Conservation (phyloP, 1,140 invertebrate genomes). For the Drosophila erecta region DNA sequence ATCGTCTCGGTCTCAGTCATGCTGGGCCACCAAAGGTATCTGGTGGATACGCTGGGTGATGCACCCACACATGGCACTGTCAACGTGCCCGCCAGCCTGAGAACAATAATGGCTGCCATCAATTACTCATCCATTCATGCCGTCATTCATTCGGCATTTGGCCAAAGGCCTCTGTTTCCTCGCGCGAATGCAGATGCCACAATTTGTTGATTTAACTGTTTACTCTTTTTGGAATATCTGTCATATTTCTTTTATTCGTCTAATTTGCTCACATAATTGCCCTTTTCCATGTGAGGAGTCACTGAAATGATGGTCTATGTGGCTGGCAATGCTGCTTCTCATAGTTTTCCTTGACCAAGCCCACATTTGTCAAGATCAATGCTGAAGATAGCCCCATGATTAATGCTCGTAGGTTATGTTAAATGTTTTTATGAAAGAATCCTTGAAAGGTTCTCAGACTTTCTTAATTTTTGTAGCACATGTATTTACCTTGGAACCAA, state of each 20-base stretch:
- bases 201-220: conserved; percentile 68
- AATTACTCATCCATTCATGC: conserved; percentile 72
- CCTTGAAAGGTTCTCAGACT: conserved; percentile 25
- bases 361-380: conserved; percentile 69
- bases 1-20: conserved; percentile 39
- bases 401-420: conserved; percentile 39
- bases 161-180: conserved; percentile 9
- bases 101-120: conserved; percentile 59
- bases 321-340: conserved; percentile 21
- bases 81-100: conserved; percentile 74
- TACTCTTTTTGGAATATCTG: conserved; percentile 21
- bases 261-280: conserved; percentile 43
- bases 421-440: conserved; percentile 20
- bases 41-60: conserved; percentile 59
- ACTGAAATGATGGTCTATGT: conserved; percentile 15
- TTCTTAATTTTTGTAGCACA: not conserved
- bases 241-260: conserved; percentile 30
- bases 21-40: conserved; percentile 50
- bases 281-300: conserved; percentile 15
- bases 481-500: not conserved
- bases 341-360: conserved; percentile 34
- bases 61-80: conserved; percentile 63
- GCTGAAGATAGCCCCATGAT: conserved; percentile 57
- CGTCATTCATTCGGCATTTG: conserved; percentile 54
- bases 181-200: conserved; percentile 29